A percentile compares a stretch with the other conserved stretches of the same genome.
These are phyloP conservation scores for Barnardius zonarius DNA, from an alignment of 2,113 vertebrate species.

Conservation along the genomic window DNA sequence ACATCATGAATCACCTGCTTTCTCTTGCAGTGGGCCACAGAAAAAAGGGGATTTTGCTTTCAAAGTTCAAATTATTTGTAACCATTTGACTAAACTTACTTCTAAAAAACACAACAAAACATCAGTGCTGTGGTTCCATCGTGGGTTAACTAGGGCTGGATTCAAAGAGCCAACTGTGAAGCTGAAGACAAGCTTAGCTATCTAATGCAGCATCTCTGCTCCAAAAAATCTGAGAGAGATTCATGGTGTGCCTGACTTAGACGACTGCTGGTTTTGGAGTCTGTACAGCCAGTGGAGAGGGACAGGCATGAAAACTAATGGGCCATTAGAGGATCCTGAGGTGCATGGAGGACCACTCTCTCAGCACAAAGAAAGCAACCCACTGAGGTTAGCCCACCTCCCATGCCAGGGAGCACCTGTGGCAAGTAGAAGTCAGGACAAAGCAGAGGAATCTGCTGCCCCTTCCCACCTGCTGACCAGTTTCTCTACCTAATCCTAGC, in stretches of 20 bases:
- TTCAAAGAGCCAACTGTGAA: not conserved
- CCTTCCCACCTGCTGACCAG: not conserved
- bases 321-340: not conserved
- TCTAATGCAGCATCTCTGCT: not conserved
- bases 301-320: not conserved
- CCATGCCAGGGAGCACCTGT: fast-evolving
- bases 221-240: not conserved
- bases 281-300: not conserved
- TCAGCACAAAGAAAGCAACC: not conserved
- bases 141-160: not conserved
- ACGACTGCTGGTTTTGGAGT: not conserved
- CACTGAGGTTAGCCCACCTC: not conserved
- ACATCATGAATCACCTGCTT: not conserved
- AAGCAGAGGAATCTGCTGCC: fast-evolving
- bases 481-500: not conserved
- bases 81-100: not conserved
- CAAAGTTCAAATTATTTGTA: not conserved
- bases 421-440: not conserved
- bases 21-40: not conserved
- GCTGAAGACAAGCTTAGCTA: not conserved
- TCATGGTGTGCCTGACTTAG: not conserved
- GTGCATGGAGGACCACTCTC: not conserved
- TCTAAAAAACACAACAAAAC: not conserved
- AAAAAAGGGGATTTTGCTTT: not conserved
- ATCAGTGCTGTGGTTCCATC: not conserved